phyloP scores from a whole-genome alignment of 2,888 invertebrate species.

The Dolichopus griseipennis region DNA sequence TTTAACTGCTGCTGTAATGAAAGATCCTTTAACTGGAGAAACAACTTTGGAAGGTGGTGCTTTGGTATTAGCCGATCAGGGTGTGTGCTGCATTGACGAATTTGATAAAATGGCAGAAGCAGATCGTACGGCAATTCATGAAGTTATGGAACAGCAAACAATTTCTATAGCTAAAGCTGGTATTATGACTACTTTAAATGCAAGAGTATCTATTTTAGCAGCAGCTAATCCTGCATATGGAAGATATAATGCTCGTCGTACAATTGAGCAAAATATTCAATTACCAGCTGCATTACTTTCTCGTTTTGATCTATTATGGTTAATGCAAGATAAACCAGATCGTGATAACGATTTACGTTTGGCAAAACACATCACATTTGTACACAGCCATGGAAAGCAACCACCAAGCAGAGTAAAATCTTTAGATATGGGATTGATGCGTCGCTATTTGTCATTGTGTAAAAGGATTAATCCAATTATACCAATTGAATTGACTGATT shows the following conservation, averaged over 20 bases:
- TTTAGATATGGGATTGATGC: conserved; percentile 85
- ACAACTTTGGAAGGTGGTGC: conserved; percentile 97
- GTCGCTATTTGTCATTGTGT: conserved; percentile 86
- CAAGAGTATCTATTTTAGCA: conserved; percentile 92
- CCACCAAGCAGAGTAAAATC: conserved; percentile 69
- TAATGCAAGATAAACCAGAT: conserved; percentile 76
- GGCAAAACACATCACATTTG: conserved; percentile 96
- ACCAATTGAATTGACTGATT: conserved; percentile 78
- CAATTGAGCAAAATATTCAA: conserved; percentile 95
- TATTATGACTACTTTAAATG: conserved; percentile 96
- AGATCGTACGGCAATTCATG: conserved; percentile 93
- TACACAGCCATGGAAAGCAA: conserved; percentile 85
- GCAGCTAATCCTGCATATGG: conserved; percentile 99
- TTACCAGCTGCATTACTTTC: conserved; percentile 94
- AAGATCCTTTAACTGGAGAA: conserved; percentile 94
- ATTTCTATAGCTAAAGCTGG: conserved; percentile 99
- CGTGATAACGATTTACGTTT: conserved; percentile 67
- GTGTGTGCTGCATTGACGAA: conserved; percentile 98
- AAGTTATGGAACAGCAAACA: conserved; percentile 99
- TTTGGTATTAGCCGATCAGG: conserved; percentile 90
- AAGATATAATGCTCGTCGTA: conserved; percentile 89
- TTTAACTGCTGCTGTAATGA: conserved; percentile 95
- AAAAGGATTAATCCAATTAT: conserved; percentile 81
- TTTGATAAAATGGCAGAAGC: conserved; percentile 98
- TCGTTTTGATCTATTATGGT: conserved; percentile 92